Conservation (phyloP, 2,797 vertebrate species). For the Sebastes baramenuke region DNA sequence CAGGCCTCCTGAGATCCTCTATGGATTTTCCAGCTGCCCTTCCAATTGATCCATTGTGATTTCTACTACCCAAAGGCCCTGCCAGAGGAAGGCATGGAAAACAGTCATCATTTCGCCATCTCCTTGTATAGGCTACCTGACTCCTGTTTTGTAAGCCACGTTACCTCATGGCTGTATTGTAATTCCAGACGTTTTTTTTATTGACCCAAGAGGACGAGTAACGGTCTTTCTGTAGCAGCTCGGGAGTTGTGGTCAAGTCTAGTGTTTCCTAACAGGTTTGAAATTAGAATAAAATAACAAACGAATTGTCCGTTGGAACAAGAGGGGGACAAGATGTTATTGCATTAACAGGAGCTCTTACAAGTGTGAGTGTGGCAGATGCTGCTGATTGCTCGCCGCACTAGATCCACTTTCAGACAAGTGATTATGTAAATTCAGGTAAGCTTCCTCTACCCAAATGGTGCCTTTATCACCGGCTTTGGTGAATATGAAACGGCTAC, state of each 20-base stretch:
- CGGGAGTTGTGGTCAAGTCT: conserved; percentile 18
- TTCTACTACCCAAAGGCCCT: conserved; percentile 59
- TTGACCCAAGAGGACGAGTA: conserved; percentile 49
- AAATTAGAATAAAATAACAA: conserved; percentile 68
- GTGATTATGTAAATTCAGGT: conserved; percentile 68
- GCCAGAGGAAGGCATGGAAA: conserved; percentile 71
- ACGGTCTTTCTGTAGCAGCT: conserved; percentile 38
- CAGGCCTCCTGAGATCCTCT: conserved; percentile 69
- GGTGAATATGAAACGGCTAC: conserved; percentile 44
- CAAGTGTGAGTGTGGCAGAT: conserved; percentile 49
- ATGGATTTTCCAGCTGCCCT: conserved; percentile 81
- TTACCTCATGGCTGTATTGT: conserved; percentile 58
- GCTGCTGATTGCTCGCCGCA: conserved; percentile 47
- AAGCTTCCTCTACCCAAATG: conserved; percentile 48
- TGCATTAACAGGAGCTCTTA: conserved; percentile 52
- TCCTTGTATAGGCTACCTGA: conserved; percentile 50
- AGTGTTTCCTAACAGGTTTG: conserved; percentile 48
- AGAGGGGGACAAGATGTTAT: conserved; percentile 30
- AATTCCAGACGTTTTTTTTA: conserved; percentile 70
- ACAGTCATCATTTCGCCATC: conserved; percentile 67
- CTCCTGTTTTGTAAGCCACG: conserved; percentile 63
- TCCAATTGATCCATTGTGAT: conserved; percentile 75
- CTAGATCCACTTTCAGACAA: conserved; percentile 54
- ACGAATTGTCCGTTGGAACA: conserved; percentile 33
- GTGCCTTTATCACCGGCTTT: conserved; percentile 52